phyloP scores from a whole-genome alignment of 2,797 vertebrate genomes.

The Clarias pachynema region DNA sequence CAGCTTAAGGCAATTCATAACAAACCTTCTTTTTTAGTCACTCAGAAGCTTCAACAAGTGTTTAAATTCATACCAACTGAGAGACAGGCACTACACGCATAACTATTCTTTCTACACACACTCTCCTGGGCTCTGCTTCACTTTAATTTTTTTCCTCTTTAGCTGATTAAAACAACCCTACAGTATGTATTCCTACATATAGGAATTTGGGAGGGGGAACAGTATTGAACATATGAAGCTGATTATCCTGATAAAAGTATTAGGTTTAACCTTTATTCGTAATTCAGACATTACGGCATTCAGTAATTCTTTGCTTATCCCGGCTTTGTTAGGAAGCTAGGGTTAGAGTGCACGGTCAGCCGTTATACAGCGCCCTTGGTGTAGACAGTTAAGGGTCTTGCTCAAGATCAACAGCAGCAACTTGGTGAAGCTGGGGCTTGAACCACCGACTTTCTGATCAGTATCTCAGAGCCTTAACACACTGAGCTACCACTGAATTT shows the following conservation, averaged over 20 bases:
- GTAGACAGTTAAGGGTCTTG: too few relatives aligned
- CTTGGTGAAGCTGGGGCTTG: too few relatives aligned
- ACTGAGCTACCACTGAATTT: too few relatives aligned
- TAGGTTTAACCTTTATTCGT: not conserved
- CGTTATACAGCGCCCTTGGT: too few relatives aligned
- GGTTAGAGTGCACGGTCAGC: too few relatives aligned
- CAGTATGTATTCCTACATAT: not conserved
- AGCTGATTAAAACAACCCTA: not conserved
- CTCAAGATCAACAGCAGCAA: too few relatives aligned
- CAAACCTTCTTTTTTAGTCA: not conserved
- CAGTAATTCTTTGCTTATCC: too few relatives aligned
- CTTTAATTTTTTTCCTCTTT: not conserved
- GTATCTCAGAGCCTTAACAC: too few relatives aligned
- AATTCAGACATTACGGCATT: too few relatives aligned
- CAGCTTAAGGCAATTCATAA: not conserved
- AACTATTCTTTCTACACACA: not conserved
- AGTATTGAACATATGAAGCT: not conserved
- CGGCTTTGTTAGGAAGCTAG: too few relatives aligned
- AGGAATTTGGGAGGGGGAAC: not conserved
- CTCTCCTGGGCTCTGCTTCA: not conserved
- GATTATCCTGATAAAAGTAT: not conserved
- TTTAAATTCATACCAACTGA: not conserved
- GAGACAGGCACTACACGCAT: not conserved
- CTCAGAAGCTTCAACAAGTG: not conserved
- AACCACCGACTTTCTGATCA: too few relatives aligned